Percentiles rank a stretch among this genome's conserved stretches.
phyloP scores from a whole-genome alignment of 2,888 invertebrate species.

The Aethes cnicana region DNA sequence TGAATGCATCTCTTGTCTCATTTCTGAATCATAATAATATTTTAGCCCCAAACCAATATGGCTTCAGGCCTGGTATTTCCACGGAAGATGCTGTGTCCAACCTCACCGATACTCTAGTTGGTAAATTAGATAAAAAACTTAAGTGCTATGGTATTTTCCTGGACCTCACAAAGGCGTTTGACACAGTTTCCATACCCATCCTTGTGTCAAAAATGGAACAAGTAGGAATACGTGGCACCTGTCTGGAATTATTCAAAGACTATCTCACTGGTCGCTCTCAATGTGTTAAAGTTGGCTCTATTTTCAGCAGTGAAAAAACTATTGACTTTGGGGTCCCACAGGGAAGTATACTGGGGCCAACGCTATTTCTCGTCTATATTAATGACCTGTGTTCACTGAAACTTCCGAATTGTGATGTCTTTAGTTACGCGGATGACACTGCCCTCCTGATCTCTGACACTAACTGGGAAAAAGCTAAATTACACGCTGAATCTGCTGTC shows the following conservation, averaged over 20 bases:
- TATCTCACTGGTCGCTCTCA: too few species aligned
- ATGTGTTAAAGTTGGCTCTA: too few species aligned
- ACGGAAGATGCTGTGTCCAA: constrained; percentile 1
- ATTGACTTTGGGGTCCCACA: too few species aligned
- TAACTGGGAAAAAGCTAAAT: too few species aligned
- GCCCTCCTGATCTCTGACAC: too few species aligned
- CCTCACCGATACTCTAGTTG: background rate
- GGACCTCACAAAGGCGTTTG: constrained; percentile 4
- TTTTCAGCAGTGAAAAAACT: too few species aligned
- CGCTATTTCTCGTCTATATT: too few species aligned
- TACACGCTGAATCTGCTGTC: too few species aligned
- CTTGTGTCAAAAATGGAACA: background rate
- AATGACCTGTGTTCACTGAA: too few species aligned
- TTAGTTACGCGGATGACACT: too few species aligned
- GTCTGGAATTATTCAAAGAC: background rate
- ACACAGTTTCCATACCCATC: constrained; percentile 4
- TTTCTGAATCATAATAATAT: constrained; percentile 6
- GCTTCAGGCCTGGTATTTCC: background rate
- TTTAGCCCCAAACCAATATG: background rate
- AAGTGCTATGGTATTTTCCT: constrained; percentile 2
- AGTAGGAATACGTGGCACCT: background rate
- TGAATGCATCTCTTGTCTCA: constrained; percentile 11
- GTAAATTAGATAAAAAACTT: background rate
- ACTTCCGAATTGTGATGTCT: too few species aligned
- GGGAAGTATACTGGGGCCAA: too few species aligned